Evolutionary conservation across 2,888 invertebrate genomes (phyloP).

Genomic region (Strigamia maritima): DNA sequence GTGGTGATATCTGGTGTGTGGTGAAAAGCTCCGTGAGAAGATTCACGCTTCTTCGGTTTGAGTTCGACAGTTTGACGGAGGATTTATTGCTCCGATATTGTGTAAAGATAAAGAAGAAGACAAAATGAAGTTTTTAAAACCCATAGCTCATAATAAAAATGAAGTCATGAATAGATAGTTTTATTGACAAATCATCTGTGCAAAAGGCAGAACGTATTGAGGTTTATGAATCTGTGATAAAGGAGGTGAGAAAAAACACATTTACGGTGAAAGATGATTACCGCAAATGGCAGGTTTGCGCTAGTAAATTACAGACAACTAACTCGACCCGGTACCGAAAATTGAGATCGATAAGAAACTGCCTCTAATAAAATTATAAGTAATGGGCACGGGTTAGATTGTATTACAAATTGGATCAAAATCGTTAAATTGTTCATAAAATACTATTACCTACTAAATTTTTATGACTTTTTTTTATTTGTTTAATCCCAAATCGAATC

Average conservation of each 20-base stretch:
- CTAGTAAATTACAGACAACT: conserved; percentile 26
- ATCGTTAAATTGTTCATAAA: conserved; percentile 28
- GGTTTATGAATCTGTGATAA: conserved; percentile 1
- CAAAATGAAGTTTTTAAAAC: neutral
- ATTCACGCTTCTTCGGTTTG: neutral
- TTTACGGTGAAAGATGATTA: conserved; percentile 22
- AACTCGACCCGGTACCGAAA: conserved; percentile 6
- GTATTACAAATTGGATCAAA: conserved; percentile 24
- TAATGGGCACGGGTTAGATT: conserved; percentile 7
- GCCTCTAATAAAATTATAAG: conserved; percentile 27
- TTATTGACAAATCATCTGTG: neutral
- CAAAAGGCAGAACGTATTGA: neutral
- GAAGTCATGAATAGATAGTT: neutral
- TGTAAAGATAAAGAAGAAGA: neutral
- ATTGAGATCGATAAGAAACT: conserved; percentile 25
- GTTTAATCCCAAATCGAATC: neutral
- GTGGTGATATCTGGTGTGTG: no score
- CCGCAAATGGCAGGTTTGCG: conserved; percentile 1
- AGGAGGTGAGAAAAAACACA: conserved; percentile 7
- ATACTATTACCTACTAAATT: neutral
- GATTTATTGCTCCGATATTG: conserved; percentile 16
- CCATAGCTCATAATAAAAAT: neutral
- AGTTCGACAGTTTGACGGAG: conserved; percentile 21
- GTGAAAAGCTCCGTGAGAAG: neutral
- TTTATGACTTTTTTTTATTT: neutral